A percentile compares a stretch with the other conserved stretches of the same genome.
phyloP scores from a whole-genome alignment of 2,888 invertebrate genomes.

The Idaea aversata region DNA sequence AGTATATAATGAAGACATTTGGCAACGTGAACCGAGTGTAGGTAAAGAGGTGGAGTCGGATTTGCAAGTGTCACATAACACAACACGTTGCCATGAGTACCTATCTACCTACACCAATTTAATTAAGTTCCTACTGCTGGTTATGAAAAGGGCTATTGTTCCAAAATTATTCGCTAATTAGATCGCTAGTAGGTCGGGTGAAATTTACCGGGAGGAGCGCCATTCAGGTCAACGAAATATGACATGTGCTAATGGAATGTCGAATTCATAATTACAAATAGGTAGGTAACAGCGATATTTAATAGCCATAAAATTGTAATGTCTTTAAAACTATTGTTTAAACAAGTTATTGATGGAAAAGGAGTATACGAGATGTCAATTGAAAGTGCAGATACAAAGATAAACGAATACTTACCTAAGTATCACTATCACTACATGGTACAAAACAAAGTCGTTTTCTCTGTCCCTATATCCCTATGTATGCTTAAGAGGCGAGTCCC shows the following conservation, averaged over 20 bases:
- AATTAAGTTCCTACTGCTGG: slow-evolving; percentile 39
- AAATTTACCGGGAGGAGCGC: slow-evolving; percentile 31
- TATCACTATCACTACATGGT: too few relatives aligned
- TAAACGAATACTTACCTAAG: too few relatives aligned
- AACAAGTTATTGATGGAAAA: neutral
- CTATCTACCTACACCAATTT: slow-evolving; percentile 33
- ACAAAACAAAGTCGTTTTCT: too few relatives aligned
- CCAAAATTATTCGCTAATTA: slow-evolving; percentile 52
- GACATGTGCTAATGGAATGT: neutral
- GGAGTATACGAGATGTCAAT: too few relatives aligned
- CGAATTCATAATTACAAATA: neutral
- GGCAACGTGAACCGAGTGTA: slow-evolving; percentile 6
- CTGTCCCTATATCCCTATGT: too few relatives aligned
- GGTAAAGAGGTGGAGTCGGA: slow-evolving; percentile 5
- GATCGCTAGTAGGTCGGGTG: slow-evolving; percentile 36
- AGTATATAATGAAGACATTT: slow-evolving; percentile 1
- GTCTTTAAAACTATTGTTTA: too few relatives aligned
- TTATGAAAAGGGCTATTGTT: slow-evolving; percentile 31
- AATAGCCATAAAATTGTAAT: neutral
- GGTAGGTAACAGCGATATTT: neutral
- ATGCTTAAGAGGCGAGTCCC: too few relatives aligned
- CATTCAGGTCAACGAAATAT: slow-evolving; percentile 36
- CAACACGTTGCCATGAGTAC: slow-evolving; percentile 37
- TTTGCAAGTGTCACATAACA: slow-evolving; percentile 19
- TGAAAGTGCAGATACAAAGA: too few relatives aligned